Base-by-base conservation (phyloP, 2,113 vertebrate species). In the Trinectes maculatus region DNA sequence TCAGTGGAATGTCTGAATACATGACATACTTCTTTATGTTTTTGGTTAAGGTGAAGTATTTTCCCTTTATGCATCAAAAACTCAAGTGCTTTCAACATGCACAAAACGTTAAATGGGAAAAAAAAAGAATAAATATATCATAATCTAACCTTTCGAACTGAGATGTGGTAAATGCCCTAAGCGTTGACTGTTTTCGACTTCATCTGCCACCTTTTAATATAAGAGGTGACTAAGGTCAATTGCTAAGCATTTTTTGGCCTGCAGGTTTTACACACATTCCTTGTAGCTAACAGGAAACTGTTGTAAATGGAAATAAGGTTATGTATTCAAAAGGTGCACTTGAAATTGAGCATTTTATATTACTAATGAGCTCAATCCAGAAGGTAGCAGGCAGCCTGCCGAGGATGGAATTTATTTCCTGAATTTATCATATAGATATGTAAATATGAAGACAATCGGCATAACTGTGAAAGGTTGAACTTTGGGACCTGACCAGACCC, bases 181-280 rank as follows among this genome's bases (percentile, higher is more conserved):
- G 60, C 40, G 26, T 57, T 40, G 61, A 29, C 46, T 2, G 16
- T 47, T 51, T 71, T 25, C n/a, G 21, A 58, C 47, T 56, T 52
- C 44, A 63, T 71, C 66, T 40, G 66, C 19, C 51, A 25, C 51
- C 85, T 79, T 87, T 84, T 89, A 90, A 90, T 85, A 86, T 87
- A 88, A 91, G 81, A 88, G 80, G 52, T 42, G 53, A 36, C 43
- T 3, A 36, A 73, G 52, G 29, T 62, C 28, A 15, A 39, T 62
- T 51, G 42, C 46, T 24, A 62, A 61, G 73, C 22, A 48, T 24
- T 19, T 48, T 57, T 33, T 47, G 46, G 49, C 34, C 55, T n/a
- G 58, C 31, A 25, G 40, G 12, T 42, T 52, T 48, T 43, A 36
- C 0, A 36, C 16, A 8, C 1, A 5, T 4, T 47, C 21, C 11